These are phyloP conservation scores for Illadopsis cleaveri DNA, from an alignment of 2,113 vertebrate species.

Conservation along the genomic window DNA sequence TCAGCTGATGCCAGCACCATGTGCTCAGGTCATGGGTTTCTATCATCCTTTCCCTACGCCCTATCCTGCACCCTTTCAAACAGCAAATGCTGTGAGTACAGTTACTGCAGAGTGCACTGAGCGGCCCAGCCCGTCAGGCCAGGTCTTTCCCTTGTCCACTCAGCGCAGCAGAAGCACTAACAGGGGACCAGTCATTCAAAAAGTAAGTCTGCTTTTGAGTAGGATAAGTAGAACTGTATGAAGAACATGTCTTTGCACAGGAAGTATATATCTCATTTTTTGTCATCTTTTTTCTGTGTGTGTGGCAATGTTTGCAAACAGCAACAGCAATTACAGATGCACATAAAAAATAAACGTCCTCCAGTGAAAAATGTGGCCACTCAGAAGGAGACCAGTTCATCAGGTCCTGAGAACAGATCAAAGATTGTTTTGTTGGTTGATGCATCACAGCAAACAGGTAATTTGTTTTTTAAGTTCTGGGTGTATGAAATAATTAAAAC, in stretches of 20 bases:
- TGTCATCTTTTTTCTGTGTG: not conserved
- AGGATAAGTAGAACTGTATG: not conserved
- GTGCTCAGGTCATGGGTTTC: slow-evolving; percentile 96
- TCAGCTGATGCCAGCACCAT: slow-evolving; percentile 93
- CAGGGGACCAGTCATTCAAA: slow-evolving; percentile 79
- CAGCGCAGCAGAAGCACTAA: slow-evolving; percentile 84
- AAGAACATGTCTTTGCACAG: not conserved
- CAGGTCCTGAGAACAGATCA: slow-evolving; percentile 87
- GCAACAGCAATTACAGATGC: slow-evolving; percentile 77
- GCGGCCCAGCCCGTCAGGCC: slow-evolving; percentile 77
- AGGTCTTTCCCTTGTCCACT: slow-evolving; percentile 77
- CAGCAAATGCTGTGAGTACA: slow-evolving; percentile 79
- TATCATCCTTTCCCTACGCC: slow-evolving; percentile 91
- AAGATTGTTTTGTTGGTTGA: slow-evolving; percentile 94
- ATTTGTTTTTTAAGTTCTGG: not conserved
- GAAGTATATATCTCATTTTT: not conserved
- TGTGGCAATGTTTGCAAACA: slow-evolving; percentile 10
- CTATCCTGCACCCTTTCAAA: slow-evolving; percentile 85
- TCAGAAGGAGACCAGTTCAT: slow-evolving; percentile 92
- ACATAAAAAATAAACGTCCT: slow-evolving; percentile 86
- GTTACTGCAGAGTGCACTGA: slow-evolving; percentile 86
- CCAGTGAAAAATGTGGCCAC: slow-evolving; percentile 90
- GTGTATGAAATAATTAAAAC: not conserved
- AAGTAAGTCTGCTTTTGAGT: slow-evolving; percentile 75
- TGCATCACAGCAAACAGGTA: slow-evolving; percentile 96